Evolutionary conservation across 2,888 invertebrate genomes (phyloP).

Genomic region (Drosophila atripex): DNA sequence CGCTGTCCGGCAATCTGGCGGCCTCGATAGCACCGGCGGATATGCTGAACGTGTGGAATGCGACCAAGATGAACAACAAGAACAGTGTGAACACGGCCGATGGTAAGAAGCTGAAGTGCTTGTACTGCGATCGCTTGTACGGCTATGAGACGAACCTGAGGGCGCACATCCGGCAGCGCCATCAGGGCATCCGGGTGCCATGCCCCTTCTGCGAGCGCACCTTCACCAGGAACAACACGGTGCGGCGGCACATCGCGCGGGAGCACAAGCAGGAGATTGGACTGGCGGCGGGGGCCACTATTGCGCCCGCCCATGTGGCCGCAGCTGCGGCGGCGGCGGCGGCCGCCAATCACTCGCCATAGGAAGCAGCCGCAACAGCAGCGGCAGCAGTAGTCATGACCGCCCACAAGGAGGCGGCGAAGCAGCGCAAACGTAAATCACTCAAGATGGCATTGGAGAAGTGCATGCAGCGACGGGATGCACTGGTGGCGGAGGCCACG

Average conservation of each 20-base stretch:
- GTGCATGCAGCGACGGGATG: slow-evolving; percentile 81
- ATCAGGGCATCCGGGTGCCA: slow-evolving; percentile 95
- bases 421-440: slow-evolving; percentile 82
- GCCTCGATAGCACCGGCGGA: slow-evolving; percentile 85
- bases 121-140: slow-evolving; percentile 95
- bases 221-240: slow-evolving; percentile 96
- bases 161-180: slow-evolving; percentile 95
- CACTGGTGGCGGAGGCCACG: slow-evolving; percentile 62
- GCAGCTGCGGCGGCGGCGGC: slow-evolving; percentile 81
- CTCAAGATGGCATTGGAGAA: slow-evolving; percentile 82
- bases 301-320: slow-evolving; percentile 80
- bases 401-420: slow-evolving; percentile 81
- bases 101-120: slow-evolving; percentile 95
- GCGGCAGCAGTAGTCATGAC: slow-evolving; percentile 83
- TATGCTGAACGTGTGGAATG: slow-evolving; percentile 86
- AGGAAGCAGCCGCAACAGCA: slow-evolving; percentile 83
- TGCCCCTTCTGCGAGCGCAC: slow-evolving; percentile 96
- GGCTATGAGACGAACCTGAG: slow-evolving; percentile 96
- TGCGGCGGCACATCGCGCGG: slow-evolving; percentile 94
- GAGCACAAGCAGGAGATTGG: slow-evolving; percentile 90
- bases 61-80: slow-evolving; percentile 88
- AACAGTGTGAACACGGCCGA: slow-evolving; percentile 92
- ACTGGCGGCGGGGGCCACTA: slow-evolving; percentile 78
- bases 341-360: slow-evolving; percentile 84
- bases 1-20: slow-evolving; percentile 82